These are phyloP conservation scores for Podotricha telesiphe DNA, from an alignment of 2,888 invertebrate species.

Conservation along the genomic window DNA sequence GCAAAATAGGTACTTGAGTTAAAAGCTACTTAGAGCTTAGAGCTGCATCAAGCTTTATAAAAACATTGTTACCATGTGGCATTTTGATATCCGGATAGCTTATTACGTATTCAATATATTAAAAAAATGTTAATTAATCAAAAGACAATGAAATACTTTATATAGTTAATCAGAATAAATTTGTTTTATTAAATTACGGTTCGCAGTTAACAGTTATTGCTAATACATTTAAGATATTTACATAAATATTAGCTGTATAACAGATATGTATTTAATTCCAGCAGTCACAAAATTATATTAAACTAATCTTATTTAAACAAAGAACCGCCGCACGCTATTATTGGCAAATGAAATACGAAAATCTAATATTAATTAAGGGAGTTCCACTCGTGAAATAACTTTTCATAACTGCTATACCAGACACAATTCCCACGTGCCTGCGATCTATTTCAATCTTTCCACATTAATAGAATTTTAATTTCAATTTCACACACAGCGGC, in stretches of 20 bases:
- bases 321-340: neutral
- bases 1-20: conserved; percentile 15
- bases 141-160: neutral
- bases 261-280: neutral
- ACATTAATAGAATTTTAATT: conserved; percentile 79
- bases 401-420: conserved; percentile 40
- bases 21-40: conserved; percentile 20
- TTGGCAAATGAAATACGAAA: conserved; percentile 30
- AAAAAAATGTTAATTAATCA: neutral
- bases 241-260: no score
- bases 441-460: conserved; percentile 64
- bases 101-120: conserved; percentile 16
- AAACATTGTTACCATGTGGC: conserved; percentile 11
- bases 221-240: no score
- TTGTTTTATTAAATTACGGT: neutral
- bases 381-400: conserved; percentile 34
- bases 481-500: conserved; percentile 76
- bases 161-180: neutral
- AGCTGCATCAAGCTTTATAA: conserved; percentile 20
- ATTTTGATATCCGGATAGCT: neutral
- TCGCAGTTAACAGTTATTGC: no score
- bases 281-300: neutral
- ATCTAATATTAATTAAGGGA: conserved; percentile 41
- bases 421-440: conserved; percentile 42
- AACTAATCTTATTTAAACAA: neutral